Conservation (phyloP, 2,888 invertebrate genomes). For the Mythimna lalbum region DNA sequence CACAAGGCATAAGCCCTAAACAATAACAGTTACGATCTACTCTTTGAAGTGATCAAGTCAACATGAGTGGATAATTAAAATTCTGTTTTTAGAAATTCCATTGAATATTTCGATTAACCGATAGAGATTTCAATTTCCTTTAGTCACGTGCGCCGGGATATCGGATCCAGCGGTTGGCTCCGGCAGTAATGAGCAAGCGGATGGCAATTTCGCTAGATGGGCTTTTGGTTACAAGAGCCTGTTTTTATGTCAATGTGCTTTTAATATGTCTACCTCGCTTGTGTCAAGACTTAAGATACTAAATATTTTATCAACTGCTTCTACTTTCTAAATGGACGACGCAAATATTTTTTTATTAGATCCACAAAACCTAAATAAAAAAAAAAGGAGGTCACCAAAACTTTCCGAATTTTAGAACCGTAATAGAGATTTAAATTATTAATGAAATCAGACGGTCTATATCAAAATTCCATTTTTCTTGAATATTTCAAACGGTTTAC, state of each 20-base stretch:
- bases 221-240: slow-evolving; percentile 85
- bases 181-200: slow-evolving; percentile 88
- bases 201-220: slow-evolving; percentile 89
- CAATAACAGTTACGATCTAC: slow-evolving; percentile 3
- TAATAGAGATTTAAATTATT: slow-evolving; percentile 38
- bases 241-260: slow-evolving; percentile 85
- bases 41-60: slow-evolving; percentile 45
- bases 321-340: not conserved
- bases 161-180: slow-evolving; percentile 88
- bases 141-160: slow-evolving; percentile 89
- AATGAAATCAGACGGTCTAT: slow-evolving; percentile 39
- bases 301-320: slow-evolving; percentile 65
- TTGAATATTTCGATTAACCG: slow-evolving; percentile 89
- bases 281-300: slow-evolving; percentile 66
- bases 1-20: not conserved
- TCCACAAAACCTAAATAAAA: slow-evolving; percentile 7
- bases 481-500: slow-evolving; percentile 57
- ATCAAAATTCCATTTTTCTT: slow-evolving; percentile 63
- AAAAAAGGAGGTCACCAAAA: slow-evolving; percentile 4
- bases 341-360: not conserved
- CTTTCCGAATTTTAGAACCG: slow-evolving; percentile 19
- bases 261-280: slow-evolving; percentile 80
- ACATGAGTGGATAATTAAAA: slow-evolving; percentile 74
- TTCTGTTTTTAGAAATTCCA: slow-evolving; percentile 77
- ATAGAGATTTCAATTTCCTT: slow-evolving; percentile 91